Percentiles rank a stretch among this genome's conserved stretches.
Conservation (phyloP, 2,888 invertebrate genomes). For the Autographa pulchrina region DNA sequence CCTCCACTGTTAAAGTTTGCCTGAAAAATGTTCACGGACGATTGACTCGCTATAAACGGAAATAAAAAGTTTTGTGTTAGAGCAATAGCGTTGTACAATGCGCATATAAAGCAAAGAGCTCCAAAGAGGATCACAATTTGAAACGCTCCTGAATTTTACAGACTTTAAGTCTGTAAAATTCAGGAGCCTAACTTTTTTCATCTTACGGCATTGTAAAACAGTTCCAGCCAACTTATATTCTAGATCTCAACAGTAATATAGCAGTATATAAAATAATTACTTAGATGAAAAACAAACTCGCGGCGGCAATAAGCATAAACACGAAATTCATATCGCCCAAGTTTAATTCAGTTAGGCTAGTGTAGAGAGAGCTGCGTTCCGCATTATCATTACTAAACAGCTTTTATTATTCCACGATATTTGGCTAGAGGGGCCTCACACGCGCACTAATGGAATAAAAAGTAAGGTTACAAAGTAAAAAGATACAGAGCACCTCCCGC, state of each 20-base stretch:
- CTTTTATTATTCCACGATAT: constrained; percentile 89
- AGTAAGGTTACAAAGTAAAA: constrained; percentile 89
- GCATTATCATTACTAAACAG: constrained; percentile 88
- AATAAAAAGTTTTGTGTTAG: constrained; percentile 89
- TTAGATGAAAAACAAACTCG: constrained; percentile 74
- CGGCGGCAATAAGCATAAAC: constrained; percentile 76
- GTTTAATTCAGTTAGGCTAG: constrained; percentile 85
- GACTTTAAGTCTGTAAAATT: constrained; percentile 78
- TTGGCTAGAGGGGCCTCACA: constrained; percentile 88
- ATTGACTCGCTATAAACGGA: constrained; percentile 89
- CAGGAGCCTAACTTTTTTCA: constrained; percentile 80
- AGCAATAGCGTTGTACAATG: constrained; percentile 86
- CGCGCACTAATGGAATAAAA: constrained; percentile 89
- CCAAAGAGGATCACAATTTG: constrained; percentile 81
- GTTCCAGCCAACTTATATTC: constrained; percentile 50
- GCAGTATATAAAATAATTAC: constrained; percentile 59
- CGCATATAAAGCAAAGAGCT: constrained; percentile 85
- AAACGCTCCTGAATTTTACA: constrained; percentile 75
- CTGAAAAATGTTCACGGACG: constrained; percentile 89
- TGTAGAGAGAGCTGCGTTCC: constrained; percentile 80
- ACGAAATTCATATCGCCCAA: constrained; percentile 77
- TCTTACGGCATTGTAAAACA: constrained; percentile 70
- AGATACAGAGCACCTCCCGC: constrained; percentile 87
- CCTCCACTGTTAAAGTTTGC: constrained; percentile 89
- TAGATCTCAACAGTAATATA: constrained; percentile 8